phyloP scores from a whole-genome alignment of 1,140 invertebrate species.

The Meloidogyne hapla region DNA sequence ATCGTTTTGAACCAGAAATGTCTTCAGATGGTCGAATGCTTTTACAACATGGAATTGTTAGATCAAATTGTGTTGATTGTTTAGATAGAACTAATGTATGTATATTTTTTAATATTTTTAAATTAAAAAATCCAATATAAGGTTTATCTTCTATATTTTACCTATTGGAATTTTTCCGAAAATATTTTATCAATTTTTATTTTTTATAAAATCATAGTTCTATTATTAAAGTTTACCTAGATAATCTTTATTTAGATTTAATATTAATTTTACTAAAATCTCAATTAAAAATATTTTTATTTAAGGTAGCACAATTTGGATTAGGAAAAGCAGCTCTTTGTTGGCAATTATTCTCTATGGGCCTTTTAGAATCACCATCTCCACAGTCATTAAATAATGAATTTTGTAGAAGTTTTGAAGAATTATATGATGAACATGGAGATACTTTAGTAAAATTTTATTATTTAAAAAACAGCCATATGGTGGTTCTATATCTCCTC shows the following conservation, averaged over 20 bases:
- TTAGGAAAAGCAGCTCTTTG: slow-evolving; percentile 80
- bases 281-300: not conserved
- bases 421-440: slow-evolving; percentile 96
- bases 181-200: too few species aligned
- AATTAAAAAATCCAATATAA: too few species aligned
- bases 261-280: slow-evolving; percentile 18
- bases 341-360: slow-evolving; percentile 80
- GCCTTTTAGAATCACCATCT: slow-evolving; percentile 78
- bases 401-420: slow-evolving; percentile 80
- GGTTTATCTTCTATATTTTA: too few species aligned
- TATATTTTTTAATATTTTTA: slow-evolving; percentile 92
- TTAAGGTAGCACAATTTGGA: not conserved
- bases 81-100: slow-evolving; percentile 95
- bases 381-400: slow-evolving; percentile 45
- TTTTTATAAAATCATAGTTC: too few species aligned
- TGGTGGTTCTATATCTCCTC: too few species aligned
- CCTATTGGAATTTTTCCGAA: too few species aligned
- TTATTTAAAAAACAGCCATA: too few species aligned
- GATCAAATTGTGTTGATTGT: slow-evolving; percentile 98
- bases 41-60: slow-evolving; percentile 83
- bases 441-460: slow-evolving; percentile 76
- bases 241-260: too few species aligned
- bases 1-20: slow-evolving; percentile 32
- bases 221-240: too few species aligned
- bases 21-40: slow-evolving; percentile 52